phyloP scores from a whole-genome alignment of 2,888 invertebrate species.

The Hydroisotoma schaefferi region DNA sequence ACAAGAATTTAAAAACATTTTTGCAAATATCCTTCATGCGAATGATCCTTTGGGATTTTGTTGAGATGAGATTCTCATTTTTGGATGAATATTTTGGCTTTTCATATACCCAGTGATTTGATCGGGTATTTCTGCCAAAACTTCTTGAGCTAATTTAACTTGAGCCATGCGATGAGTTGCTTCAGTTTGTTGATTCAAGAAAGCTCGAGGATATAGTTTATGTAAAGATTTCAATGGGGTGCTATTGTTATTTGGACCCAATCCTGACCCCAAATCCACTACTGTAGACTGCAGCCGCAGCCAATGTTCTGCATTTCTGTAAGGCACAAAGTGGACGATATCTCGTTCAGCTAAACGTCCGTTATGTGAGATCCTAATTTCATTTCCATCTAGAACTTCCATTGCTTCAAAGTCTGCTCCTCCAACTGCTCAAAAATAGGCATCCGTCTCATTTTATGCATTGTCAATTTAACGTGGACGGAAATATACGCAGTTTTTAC shows the following conservation, averaged over 20 bases:
- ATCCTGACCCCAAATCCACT: conserved; percentile 37
- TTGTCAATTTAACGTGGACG: no score
- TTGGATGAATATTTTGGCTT: conserved; percentile 47
- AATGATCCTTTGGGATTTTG: no score
- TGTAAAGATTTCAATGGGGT: no score
- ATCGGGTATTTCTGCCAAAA: conserved; percentile 60
- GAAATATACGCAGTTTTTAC: no score
- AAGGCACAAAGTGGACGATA: conserved; percentile 62
- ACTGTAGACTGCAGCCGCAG: conserved; percentile 46
- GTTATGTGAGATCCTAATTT: conserved; percentile 49
- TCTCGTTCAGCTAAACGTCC: conserved; percentile 53
- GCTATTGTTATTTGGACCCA: conserved; percentile 4
- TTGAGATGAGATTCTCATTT: no score
- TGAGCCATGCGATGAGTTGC: conserved; percentile 41
- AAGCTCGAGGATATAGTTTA: no score
- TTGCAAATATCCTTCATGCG: no score
- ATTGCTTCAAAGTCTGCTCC: conserved; percentile 58
- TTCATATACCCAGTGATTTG: conserved; percentile 57
- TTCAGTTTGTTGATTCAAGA: conserved; percentile 16
- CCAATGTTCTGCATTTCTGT: conserved; percentile 51
- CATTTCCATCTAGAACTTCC: conserved; percentile 59
- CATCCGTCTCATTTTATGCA: neutral
- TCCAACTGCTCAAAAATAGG: conserved; percentile 52
- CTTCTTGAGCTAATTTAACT: conserved; percentile 49
- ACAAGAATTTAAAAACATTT: no score